A percentile compares a stretch with the other conserved stretches of the same genome.
Conservation (phyloP, 2,113 vertebrate species). For the Bostrychus sinensis region DNA sequence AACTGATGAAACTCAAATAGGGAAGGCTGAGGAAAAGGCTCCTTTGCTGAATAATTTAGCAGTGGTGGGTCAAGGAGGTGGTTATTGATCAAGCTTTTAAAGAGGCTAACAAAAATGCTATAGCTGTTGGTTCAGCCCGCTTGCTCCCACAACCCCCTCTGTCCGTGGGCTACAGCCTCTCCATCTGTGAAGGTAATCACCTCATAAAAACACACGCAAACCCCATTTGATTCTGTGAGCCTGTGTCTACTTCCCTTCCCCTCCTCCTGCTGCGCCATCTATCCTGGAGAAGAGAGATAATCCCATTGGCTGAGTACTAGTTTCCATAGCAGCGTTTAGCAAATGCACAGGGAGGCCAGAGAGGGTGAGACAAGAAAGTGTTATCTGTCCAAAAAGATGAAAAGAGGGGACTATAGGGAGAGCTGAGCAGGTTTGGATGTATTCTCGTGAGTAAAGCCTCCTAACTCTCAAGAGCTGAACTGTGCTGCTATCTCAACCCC, state of each 20-base stretch:
- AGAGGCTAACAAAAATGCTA: slow-evolving; percentile 85
- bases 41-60: slow-evolving; percentile 91
- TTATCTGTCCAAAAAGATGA: slow-evolving; percentile 63
- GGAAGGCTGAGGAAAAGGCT: slow-evolving; percentile 64
- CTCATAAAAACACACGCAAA: slow-evolving; percentile 70
- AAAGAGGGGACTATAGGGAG: slow-evolving; percentile 40
- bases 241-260: slow-evolving; percentile 25
- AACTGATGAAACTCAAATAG: slow-evolving; percentile 81
- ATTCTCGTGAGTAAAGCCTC: slow-evolving; percentile 29
- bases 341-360: slow-evolving; percentile 58
- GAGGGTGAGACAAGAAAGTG: slow-evolving; percentile 53
- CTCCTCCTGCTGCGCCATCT: slow-evolving; percentile 40
- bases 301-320: slow-evolving; percentile 62
- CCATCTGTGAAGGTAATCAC: slow-evolving; percentile 86
- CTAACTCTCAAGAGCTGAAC: slow-evolving; percentile 31
- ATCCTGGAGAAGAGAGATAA: slow-evolving; percentile 49
- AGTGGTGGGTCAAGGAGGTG: slow-evolving; percentile 80
- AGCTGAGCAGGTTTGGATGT: slow-evolving; percentile 33
- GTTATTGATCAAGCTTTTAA: slow-evolving; percentile 89
- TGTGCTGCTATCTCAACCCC: slow-evolving; percentile 56
- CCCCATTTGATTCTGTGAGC: slow-evolving; percentile 74
- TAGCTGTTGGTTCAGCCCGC: slow-evolving; percentile 72
- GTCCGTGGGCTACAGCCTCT: slow-evolving; percentile 54
- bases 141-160: slow-evolving; percentile 72
- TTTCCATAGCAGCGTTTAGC: slow-evolving; percentile 75